Percentiles rank a stretch among this genome's conserved stretches.
These are phyloP conservation scores for Poecilia wingei DNA, from an alignment of 2,797 vertebrate genomes.

Conservation along the genomic window DNA sequence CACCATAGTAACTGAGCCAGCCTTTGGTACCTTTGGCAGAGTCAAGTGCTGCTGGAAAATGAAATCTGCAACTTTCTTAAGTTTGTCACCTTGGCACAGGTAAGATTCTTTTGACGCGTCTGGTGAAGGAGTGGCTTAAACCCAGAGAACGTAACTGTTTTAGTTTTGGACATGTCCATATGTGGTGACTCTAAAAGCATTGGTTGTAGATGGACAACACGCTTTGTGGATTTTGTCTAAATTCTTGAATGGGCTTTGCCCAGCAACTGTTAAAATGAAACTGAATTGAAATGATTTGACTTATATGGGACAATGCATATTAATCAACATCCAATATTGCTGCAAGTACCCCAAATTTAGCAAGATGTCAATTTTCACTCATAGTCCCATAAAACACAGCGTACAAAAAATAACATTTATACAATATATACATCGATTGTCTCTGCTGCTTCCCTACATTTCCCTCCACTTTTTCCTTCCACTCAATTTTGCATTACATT, in stretches of 20 bases:
- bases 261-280: not conserved
- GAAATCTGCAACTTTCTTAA: not conserved
- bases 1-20: not conserved
- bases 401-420: no score
- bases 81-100: not conserved
- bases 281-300: not conserved
- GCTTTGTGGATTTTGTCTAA: not conserved
- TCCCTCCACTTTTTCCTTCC: not conserved
- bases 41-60: not conserved
- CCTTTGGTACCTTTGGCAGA: not conserved
- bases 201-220: not conserved
- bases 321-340: not conserved
- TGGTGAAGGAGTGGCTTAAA: not conserved
- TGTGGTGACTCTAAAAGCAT: not conserved
- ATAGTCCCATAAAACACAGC: no score
- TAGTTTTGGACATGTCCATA: not conserved
- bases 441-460: not conserved
- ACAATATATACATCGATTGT: not conserved
- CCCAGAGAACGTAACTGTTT: not conserved
- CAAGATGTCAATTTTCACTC: not conserved
- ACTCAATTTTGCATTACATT: not conserved
- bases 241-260: not conserved
- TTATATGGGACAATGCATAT: not conserved
- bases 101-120: not conserved
- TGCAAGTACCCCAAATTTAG: not conserved